Evolutionary conservation across 1,140 invertebrate species (phyloP).

Genomic region (Drosophila yakuba): DNA sequence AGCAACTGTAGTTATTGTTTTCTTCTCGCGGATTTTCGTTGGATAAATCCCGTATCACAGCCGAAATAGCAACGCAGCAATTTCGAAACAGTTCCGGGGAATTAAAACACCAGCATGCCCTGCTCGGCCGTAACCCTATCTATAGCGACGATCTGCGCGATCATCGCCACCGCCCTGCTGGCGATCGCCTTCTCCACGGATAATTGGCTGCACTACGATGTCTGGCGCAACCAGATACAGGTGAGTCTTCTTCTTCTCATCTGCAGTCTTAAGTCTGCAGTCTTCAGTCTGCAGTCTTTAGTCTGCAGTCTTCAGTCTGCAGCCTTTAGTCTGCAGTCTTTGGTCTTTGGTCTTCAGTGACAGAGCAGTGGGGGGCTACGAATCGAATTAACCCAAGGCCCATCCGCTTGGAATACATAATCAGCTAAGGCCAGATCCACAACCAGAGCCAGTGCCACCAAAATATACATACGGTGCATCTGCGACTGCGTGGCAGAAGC

Average conservation of each 20-base stretch:
- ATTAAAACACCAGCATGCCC: constrained; percentile 88
- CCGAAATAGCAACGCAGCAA: constrained; percentile 8
- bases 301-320: constrained; percentile 49
- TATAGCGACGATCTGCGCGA: constrained; percentile 96
- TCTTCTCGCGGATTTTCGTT: constrained; percentile 31
- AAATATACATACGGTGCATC: constrained; percentile 25
- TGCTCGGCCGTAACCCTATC: constrained; percentile 97
- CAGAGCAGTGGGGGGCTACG: constrained; percentile 1
- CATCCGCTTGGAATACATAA: constrained; percentile 26
- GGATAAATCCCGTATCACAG: constrained; percentile 37
- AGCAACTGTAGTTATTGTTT: constrained; percentile 53
- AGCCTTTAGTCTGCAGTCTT: not conserved
- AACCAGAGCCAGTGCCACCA: constrained; percentile 14
- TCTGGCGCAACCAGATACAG: constrained; percentile 94
- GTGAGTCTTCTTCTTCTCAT: constrained; percentile 85
- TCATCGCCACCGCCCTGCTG: constrained; percentile 95
- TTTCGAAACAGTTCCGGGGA: constrained; percentile 53
- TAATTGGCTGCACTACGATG: constrained; percentile 97
- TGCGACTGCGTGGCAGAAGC: constrained; percentile 48
- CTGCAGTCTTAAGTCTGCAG: constrained; percentile 75
- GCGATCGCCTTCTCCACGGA: constrained; percentile 97
- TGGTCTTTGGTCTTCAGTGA: not conserved
- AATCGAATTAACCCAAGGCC: constrained; percentile 8
- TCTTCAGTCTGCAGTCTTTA: constrained; percentile 10
- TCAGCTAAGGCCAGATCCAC: constrained; percentile 12